Conservation (phyloP, 2,888 invertebrate species). For the Drosophila ustulata region DNA sequence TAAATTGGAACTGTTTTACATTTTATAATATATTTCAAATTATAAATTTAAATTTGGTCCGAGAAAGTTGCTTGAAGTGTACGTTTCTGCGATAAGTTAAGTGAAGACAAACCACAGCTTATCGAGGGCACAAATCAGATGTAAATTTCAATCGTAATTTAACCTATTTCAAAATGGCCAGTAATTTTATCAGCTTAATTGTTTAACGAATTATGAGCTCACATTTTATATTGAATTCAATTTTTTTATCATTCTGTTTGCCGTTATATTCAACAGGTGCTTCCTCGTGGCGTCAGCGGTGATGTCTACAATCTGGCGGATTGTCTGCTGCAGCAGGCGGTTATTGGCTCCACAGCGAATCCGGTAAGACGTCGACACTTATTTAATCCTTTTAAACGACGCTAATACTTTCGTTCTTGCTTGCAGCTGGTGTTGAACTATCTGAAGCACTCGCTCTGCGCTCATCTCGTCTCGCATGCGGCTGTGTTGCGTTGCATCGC, state of each 20-base stretch:
- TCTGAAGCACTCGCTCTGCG: conserved; percentile 95
- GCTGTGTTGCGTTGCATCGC: conserved; percentile 95
- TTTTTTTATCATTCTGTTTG: no score
- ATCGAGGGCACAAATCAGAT: no score
- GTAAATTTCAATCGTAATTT: no score
- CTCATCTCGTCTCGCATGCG: conserved; percentile 95
- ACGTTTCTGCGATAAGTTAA: no score
- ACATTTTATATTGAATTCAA: no score
- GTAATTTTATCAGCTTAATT: no score
- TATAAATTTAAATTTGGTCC: no score
- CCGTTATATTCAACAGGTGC: conserved; percentile 85
- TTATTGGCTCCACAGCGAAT: conserved; percentile 97
- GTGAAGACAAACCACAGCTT: no score
- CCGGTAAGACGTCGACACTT: conserved; percentile 66
- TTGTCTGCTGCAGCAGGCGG: conserved; percentile 96
- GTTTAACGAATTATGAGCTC: no score
- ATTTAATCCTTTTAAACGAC: not conserved
- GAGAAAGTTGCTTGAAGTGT: no score
- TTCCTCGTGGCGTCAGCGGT: conserved; percentile 96
- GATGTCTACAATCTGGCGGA: conserved; percentile 97
- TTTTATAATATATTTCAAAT: no score
- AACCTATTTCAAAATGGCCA: no score
- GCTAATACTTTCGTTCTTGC: not conserved
- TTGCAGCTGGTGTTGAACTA: conserved; percentile 93
- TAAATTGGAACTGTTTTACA: not conserved